Conservation (phyloP, 2,113 vertebrate genomes). For the Sinocyclocheilus maitianheensis region DNA sequence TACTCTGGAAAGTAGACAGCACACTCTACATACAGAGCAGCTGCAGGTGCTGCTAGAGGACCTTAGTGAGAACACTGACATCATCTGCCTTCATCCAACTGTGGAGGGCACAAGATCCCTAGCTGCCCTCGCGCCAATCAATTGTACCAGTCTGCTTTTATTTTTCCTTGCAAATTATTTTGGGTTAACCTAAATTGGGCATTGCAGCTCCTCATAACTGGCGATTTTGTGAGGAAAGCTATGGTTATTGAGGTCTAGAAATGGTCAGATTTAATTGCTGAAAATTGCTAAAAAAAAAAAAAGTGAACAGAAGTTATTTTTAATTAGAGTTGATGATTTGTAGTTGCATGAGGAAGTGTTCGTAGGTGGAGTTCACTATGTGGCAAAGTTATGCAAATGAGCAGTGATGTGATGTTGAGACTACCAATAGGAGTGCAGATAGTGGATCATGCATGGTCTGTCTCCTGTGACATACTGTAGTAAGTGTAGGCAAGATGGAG, state of each 20-base stretch:
- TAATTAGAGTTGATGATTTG: neutral
- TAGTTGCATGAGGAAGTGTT: neutral
- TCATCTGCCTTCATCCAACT: neutral
- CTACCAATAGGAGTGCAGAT: neutral
- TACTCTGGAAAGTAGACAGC: conserved; percentile 2
- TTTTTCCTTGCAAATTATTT: conserved; percentile 24
- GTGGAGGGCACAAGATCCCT: neutral
- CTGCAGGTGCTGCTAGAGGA: conserved; percentile 44
- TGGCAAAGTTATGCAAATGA: neutral
- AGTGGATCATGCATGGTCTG: neutral
- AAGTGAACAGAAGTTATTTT: neutral
- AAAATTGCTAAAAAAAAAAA: too few relatives aligned
- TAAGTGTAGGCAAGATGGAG: neutral
- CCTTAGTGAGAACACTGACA: conserved; percentile 18
- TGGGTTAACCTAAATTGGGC: neutral
- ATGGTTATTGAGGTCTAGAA: neutral
- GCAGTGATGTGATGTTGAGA: neutral
- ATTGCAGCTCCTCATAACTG: neutral
- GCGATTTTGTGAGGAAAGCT: neutral
- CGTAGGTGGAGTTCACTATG: neutral
- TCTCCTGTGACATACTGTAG: neutral
- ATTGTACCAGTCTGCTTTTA: neutral
- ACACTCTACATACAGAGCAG: conserved; percentile 29
- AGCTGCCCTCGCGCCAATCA: neutral
- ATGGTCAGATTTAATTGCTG: neutral